Evolutionary conservation across 2,113 vertebrate genomes (phyloP).

Genomic region (Arenaria interpres): DNA sequence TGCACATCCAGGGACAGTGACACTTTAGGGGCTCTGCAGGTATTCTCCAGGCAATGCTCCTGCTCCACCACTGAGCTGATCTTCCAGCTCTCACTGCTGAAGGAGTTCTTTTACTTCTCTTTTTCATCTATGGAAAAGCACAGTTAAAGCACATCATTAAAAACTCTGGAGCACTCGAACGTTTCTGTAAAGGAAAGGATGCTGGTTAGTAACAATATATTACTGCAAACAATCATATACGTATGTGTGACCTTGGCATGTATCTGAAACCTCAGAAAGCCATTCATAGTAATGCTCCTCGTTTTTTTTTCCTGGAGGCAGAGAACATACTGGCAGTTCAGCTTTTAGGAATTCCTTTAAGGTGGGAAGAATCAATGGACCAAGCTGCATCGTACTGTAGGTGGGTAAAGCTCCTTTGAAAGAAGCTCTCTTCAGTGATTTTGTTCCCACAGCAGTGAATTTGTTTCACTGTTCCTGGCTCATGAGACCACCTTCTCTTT

Average conservation of each 20-base stretch:
- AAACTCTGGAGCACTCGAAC: not conserved
- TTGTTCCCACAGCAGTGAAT: conserved; percentile 9
- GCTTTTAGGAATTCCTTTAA: not conserved
- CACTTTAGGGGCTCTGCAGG: not conserved
- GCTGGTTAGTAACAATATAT: not conserved
- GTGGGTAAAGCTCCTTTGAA: conserved; percentile 19
- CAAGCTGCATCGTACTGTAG: not conserved
- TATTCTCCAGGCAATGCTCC: not conserved
- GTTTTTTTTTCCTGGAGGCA: not conserved
- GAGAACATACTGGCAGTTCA: not conserved
- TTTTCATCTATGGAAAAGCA: not conserved
- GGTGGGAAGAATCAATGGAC: not conserved
- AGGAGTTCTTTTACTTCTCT: conserved; percentile 11
- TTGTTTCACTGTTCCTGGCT: not conserved
- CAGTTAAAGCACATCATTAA: not conserved
- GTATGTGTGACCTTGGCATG: not conserved
- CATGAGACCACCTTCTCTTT: not conserved
- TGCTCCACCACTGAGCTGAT: not conserved
- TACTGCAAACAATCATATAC: not conserved
- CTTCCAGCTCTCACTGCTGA: not conserved
- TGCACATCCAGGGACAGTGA: not conserved
- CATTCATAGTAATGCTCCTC: not conserved
- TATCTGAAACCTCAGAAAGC: not conserved
- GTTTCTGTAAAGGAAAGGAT: not conserved
- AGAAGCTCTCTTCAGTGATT: not conserved